Evolutionary conservation across 1,140 invertebrate species (phyloP).

Genomic region (Patella vulgata): DNA sequence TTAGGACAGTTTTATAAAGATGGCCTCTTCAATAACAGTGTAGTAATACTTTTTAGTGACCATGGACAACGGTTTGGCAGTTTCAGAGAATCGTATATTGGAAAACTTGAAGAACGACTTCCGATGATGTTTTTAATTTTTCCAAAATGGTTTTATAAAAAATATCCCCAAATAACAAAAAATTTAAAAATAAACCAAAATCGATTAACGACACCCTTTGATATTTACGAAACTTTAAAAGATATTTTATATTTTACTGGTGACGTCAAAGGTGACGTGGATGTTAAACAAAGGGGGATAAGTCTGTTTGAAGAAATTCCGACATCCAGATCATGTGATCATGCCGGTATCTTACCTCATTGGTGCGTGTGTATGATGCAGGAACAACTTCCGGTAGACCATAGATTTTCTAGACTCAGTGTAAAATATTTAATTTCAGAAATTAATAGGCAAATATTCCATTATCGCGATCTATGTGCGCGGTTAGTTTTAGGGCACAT

Average conservation of each 20-base stretch:
- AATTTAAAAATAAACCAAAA: constrained; percentile 77
- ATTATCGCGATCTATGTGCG: constrained; percentile 36
- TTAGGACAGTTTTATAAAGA: constrained; percentile 52
- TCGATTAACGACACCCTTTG: constrained; percentile 68
- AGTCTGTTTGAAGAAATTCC: constrained; percentile 67
- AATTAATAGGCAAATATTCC: constrained; percentile 41
- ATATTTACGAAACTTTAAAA: constrained; percentile 66
- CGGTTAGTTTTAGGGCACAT: constrained; percentile 26
- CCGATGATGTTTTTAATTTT: constrained; percentile 84
- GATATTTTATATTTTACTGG: constrained; percentile 61
- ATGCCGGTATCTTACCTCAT: constrained; percentile 64
- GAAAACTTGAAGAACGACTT: constrained; percentile 88
- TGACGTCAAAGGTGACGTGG: constrained; percentile 67
- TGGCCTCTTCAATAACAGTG: constrained; percentile 68
- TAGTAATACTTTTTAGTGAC: constrained; percentile 88
- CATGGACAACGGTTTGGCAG: constrained; percentile 91
- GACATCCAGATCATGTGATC: constrained; percentile 59
- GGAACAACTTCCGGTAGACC: constrained; percentile 7
- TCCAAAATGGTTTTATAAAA: constrained; percentile 77
- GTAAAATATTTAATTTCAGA: constrained; percentile 36
- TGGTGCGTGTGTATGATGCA: constrained; percentile 66
- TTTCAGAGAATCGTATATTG: constrained; percentile 80
- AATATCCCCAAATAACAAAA: constrained; percentile 73
- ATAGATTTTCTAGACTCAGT: constrained; percentile 37
- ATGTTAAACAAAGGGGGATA: constrained; percentile 55